Evolutionary conservation across 2,113 vertebrate species (phyloP), one percentile per base, ranked within the genome.

Genomic region (Danionella cerebrum): DNA sequence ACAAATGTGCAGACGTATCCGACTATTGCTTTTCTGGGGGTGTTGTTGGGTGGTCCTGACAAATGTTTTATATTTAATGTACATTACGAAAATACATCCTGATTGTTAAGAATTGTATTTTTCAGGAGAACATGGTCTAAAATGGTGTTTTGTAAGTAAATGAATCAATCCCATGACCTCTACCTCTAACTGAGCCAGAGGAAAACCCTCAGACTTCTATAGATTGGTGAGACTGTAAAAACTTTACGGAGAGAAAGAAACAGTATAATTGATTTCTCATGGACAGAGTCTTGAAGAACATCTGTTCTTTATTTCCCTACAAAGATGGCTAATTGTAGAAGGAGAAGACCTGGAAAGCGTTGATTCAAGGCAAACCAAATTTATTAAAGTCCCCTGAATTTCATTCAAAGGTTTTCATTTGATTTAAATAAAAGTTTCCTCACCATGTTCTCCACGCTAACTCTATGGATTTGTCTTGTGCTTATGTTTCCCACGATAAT

Each of bases 401-500:
- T 25, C n/a, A n/a, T n/a, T n/a, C n/a, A n/a, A n/a, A n/a, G 10
- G 11, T n/a, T 48, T 48, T 5, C 45, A 6, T 48, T 48, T 48
- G 12, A 48, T 48, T 48, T 48, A 25, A 13, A 12, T 7, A 22
- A 5, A 42, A 41, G 24, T n/a, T n/a, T n/a, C n/a, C n/a, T n/a
- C n/a, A n/a, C n/a, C n/a, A n/a, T n/a, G n/a, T n/a, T n/a, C n/a
- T n/a, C n/a, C n/a, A n/a, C n/a, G n/a, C n/a, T n/a, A n/a, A n/a
- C n/a, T n/a, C n/a, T n/a, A n/a, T 53, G 54, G 50, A 60, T 41
- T 53, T 67, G 16, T 68, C 57, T 50, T 33, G 31, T 24, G 29
- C 5, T 48, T 13, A 33, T 24, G 27, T 69, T 69, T 74, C 36
- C 59, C 44, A 69, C 36, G 12, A 18, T 44, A 58, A n/a, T 59